These are phyloP conservation scores for Nasonia longicornis DNA, from an alignment of 1,140 invertebrate species.

Conservation along the genomic window DNA sequence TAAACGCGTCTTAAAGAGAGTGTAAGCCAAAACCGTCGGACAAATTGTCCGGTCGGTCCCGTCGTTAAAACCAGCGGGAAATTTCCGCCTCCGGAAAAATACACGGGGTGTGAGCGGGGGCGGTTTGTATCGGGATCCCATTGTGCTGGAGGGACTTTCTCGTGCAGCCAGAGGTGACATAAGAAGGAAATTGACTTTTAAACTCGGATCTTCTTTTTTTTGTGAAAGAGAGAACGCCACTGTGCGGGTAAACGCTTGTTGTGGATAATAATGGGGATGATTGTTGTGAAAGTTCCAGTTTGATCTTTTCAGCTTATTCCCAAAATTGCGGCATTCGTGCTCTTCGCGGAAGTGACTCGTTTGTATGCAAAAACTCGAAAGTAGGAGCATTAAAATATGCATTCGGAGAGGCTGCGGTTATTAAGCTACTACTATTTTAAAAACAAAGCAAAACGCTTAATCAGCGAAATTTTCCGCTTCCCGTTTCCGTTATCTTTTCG, in stretches of 20 bases:
- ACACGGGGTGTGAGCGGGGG: conserved; percentile 53
- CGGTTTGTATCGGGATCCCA: conserved; percentile 56
- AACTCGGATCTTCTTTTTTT: conserved; percentile 35
- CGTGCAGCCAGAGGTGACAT: not conserved
- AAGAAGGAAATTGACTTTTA: conserved; percentile 43
- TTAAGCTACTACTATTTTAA: not conserved
- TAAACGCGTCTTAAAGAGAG: conserved; percentile 54
- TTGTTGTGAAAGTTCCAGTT: conserved; percentile 20
- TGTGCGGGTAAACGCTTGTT: conserved; percentile 25
- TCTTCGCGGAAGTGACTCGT: too few species aligned
- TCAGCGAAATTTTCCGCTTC: too few species aligned
- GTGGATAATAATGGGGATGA: conserved; percentile 25
- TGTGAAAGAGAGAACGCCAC: conserved; percentile 46
- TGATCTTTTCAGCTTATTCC: not conserved
- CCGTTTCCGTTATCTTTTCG: too few species aligned
- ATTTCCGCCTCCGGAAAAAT: conserved; percentile 57
- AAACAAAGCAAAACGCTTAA: not conserved
- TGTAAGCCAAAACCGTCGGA: conserved; percentile 50
- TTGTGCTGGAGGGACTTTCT: not conserved
- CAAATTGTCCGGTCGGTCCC: conserved; percentile 58
- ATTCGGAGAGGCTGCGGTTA: not conserved
- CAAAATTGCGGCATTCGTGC: not conserved
- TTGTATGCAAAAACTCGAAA: too few species aligned
- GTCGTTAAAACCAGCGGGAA: conserved; percentile 58
- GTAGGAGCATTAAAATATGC: too few species aligned